phyloP scores from a whole-genome alignment of 2,888 invertebrate species.

The Sturmia bella region DNA sequence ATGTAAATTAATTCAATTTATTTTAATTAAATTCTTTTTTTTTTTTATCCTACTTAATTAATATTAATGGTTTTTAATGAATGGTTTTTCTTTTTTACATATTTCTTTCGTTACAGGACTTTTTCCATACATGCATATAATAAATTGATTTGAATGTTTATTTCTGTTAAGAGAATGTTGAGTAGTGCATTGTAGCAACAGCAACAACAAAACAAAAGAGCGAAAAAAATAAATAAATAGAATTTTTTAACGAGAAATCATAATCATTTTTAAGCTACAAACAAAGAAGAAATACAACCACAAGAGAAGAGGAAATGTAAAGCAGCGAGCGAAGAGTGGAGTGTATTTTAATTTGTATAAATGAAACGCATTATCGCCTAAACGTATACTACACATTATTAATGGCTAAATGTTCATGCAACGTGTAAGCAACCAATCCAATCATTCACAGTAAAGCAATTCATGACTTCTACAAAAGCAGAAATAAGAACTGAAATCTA shows the following conservation, averaged over 20 bases:
- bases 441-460: slow-evolving; percentile 43
- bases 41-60: slow-evolving; percentile 33
- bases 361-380: slow-evolving; percentile 61
- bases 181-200: slow-evolving; percentile 39
- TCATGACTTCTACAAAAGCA: slow-evolving; percentile 22
- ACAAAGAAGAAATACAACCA: too few species aligned
- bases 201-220: slow-evolving; percentile 39
- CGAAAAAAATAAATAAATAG: slow-evolving; percentile 39
- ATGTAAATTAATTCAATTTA: slow-evolving; percentile 21
- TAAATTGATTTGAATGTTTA: slow-evolving; percentile 46
- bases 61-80: slow-evolving; percentile 38
- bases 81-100: slow-evolving; percentile 1
- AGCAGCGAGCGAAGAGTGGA: slow-evolving; percentile 46
- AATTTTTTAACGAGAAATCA: slow-evolving; percentile 42
- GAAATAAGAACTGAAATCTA: slow-evolving; percentile 10
- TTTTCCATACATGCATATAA: slow-evolving; percentile 2
- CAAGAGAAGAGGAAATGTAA: slow-evolving; percentile 19
- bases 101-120: slow-evolving; percentile 47
- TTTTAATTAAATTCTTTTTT: slow-evolving; percentile 21
- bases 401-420: slow-evolving; percentile 53
- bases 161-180: slow-evolving; percentile 50
- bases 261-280: slow-evolving; percentile 29
- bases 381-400: slow-evolving; percentile 59
- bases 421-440: slow-evolving; percentile 23
- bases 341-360: slow-evolving; percentile 27